Percentiles rank a stretch among this genome's conserved stretches.
Conservation (phyloP, 2,113 vertebrate genomes). For the Eubucco bourcierii region DNA sequence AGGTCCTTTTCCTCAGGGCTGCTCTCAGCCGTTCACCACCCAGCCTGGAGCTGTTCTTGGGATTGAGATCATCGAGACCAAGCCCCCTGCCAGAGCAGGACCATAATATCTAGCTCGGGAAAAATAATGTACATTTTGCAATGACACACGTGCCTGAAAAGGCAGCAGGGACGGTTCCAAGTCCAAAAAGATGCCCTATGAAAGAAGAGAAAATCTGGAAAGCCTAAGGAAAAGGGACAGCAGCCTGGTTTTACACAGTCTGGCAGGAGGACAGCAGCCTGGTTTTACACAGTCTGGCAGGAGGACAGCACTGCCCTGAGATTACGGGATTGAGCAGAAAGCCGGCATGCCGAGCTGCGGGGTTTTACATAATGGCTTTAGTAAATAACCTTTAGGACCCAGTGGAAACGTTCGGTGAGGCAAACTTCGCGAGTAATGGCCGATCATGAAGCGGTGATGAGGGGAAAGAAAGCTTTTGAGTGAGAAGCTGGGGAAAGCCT, state of each 20-base stretch:
- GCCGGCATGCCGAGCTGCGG: constrained; percentile 34
- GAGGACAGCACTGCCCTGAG: constrained; percentile 21
- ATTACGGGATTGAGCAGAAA: constrained; percentile 77
- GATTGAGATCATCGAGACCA: too few relatives aligned
- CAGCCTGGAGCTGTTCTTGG: too few relatives aligned
- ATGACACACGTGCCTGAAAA: fast-evolving
- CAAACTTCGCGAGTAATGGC: constrained; percentile 56
- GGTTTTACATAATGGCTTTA: constrained; percentile 72
- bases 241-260: constrained; percentile 51
- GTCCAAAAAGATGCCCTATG: background rate
- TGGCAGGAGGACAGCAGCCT: constrained; percentile 40
- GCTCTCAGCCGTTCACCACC: too few relatives aligned
- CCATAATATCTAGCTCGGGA: too few relatives aligned
- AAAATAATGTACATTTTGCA: background rate
- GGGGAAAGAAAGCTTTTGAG: background rate
- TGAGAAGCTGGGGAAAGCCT: background rate
- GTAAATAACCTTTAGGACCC: constrained; percentile 65
- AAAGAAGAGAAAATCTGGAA: background rate
- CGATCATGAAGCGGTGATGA: constrained; percentile 57
- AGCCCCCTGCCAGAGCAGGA: too few relatives aligned
- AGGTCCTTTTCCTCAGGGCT: too few relatives aligned
- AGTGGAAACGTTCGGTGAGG: constrained; percentile 37
- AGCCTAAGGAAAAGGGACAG: constrained; percentile 24
- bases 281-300: constrained; percentile 55
- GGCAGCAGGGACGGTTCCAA: background rate